Base-by-base conservation (phyloP, 2,888 invertebrate genomes). In the Drosophila buzzatii region DNA sequence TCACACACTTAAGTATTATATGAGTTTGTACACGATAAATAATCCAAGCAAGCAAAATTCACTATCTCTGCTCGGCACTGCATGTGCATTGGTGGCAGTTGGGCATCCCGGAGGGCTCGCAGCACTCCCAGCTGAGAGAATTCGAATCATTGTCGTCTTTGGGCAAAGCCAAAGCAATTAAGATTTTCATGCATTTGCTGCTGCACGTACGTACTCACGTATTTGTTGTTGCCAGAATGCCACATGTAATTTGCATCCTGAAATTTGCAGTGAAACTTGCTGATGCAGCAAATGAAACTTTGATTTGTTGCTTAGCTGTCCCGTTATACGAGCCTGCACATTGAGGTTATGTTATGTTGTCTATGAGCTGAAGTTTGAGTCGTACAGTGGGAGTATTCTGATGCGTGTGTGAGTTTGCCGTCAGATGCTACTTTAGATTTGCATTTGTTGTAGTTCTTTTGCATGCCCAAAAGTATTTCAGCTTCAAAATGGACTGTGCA, bases 201-300 rank as follows among this genome's bases (percentile, higher is more conserved):
- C 1, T 45, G 56, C 16, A 39, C 44, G 57, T 47, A 51, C 37
- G 57, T 23, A 33, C 58, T 64, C 37, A 16, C 16, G 53, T 49
- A 14, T 51, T 12, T 59, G 51, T 56, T 55, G 62, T 42, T 53
- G 62, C 18, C 37, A 41, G 44, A 42, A 53, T 70, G 52, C 80
- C 81, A 70, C 79, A 79, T 80, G 82, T 68, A 80, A 82, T 81
- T 74, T 81, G 84, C 74, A 81, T 78, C 62, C 71, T 71, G 53
- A 74, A 84, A 78, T 81, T 74, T 81, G 70, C 64, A 75, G 58
- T 56, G 60, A 72, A 81, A 84, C 65, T 81, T 81, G 82, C 79
- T 74, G 79, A 84, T 72, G 85, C 81, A 81, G 82, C 81, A 82
- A 81, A 81, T 81, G 79, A 78, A 81, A 81, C 79, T 81, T 81